Conservation (phyloP, 2,888 invertebrate genomes). For the Cepaea hortensis region DNA sequence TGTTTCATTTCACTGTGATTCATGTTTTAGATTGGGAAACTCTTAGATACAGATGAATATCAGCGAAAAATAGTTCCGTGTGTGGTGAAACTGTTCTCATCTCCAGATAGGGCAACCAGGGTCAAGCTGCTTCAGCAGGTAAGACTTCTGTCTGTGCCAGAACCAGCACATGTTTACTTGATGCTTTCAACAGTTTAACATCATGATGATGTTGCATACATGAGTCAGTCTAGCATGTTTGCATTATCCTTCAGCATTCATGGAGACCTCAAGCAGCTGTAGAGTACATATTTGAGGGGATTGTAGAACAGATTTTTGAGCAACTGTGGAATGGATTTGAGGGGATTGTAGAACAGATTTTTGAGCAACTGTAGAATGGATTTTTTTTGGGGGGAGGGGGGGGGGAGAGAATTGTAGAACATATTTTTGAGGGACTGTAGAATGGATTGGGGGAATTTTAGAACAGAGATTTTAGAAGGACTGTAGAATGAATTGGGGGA, state of each 20-base stretch:
- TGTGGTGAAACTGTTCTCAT: conserved; percentile 95
- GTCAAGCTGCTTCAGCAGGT: conserved; percentile 92
- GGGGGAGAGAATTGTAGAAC: too few species aligned
- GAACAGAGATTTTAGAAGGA: too few species aligned
- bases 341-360: too few species aligned
- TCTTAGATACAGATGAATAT: conserved; percentile 93
- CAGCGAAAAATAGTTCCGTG: conserved; percentile 97
- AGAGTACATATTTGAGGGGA: too few species aligned
- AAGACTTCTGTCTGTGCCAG: background rate
- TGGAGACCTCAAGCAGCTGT: too few species aligned
- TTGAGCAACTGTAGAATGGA: too few species aligned
- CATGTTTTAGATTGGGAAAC: conserved; percentile 87
- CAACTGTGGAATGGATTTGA: too few species aligned
- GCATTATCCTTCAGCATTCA: background rate
- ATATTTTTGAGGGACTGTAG: too few species aligned
- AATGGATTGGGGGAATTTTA: too few species aligned
- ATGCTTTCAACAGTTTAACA: background rate
- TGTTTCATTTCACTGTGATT: background rate
- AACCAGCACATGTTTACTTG: background rate
- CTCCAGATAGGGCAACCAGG: conserved; percentile 95
- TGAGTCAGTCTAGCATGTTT: background rate
- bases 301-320: too few species aligned
- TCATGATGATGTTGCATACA: background rate
- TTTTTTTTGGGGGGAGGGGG: too few species aligned
- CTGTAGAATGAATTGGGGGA: too few species aligned